Percentiles rank a stretch among this genome's conserved stretches.
These are phyloP conservation scores for Smithornis capensis DNA, from an alignment of 2,113 vertebrate genomes.

Conservation along the genomic window DNA sequence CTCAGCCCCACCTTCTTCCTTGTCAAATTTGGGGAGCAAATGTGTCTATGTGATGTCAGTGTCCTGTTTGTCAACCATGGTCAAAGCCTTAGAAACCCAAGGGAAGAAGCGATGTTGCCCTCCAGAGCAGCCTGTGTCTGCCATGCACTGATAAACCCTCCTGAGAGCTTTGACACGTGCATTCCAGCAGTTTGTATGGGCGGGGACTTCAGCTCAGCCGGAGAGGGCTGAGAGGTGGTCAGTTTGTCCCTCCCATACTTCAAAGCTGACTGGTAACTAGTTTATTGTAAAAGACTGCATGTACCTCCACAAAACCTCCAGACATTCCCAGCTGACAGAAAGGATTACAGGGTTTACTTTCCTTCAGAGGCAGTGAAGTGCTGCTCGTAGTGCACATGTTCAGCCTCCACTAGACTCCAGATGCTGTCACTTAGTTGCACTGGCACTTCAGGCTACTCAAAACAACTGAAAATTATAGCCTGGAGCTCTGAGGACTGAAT, in stretches of 20 bases:
- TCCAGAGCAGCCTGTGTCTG: fast-evolving
- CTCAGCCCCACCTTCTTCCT: not conserved
- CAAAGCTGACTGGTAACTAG: not conserved
- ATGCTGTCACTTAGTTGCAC: not conserved
- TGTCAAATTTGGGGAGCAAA: fast-evolving
- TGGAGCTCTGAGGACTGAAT: not conserved
- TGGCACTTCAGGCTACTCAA: not conserved
- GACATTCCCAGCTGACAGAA: not conserved
- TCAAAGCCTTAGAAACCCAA: not conserved
- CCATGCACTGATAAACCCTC: not conserved
- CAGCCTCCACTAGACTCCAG: not conserved
- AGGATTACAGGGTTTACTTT: not conserved
- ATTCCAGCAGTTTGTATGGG: not conserved
- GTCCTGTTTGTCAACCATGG: not conserved
- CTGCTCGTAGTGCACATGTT: not conserved
- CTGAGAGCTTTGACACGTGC: fast-evolving
- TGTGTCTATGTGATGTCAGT: not conserved
- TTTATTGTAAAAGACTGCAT: not conserved
- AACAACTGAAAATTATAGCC: not conserved
- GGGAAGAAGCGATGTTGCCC: not conserved
- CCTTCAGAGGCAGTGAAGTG: not conserved
- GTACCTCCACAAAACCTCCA: not conserved
- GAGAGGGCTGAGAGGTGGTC: not conserved
- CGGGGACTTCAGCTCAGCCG: not conserved
- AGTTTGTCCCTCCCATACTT: not conserved